A percentile compares a stretch with the other conserved stretches of the same genome.
These are phyloP conservation scores for Glomeris maerens DNA, from an alignment of 1,140 invertebrate genomes.

Conservation along the genomic window DNA sequence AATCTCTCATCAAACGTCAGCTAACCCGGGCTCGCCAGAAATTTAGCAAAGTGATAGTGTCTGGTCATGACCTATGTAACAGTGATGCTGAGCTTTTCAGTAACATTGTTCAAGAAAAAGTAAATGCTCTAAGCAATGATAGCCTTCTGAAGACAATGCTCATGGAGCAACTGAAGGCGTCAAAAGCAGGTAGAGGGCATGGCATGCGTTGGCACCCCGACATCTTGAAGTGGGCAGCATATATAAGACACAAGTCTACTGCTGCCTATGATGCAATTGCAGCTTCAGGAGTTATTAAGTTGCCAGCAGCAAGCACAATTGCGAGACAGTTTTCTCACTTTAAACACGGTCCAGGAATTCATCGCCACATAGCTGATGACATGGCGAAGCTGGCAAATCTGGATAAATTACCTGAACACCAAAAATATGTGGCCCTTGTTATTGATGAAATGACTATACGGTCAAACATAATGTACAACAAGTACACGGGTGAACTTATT, in stretches of 20 bases:
- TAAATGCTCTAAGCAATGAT: not conserved
- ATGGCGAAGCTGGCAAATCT: not conserved
- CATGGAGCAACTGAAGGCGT: not conserved
- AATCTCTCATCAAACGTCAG: too few relatives aligned
- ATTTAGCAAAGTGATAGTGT: too few relatives aligned
- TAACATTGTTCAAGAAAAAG: not conserved
- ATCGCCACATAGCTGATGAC: not conserved
- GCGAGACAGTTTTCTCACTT: not conserved
- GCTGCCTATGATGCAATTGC: not conserved
- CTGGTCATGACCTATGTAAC: not conserved
- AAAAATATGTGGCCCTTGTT: not conserved
- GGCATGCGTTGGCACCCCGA: too few relatives aligned
- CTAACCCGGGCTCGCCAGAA: too few relatives aligned
- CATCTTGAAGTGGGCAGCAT: not conserved
- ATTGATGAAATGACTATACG: not conserved
- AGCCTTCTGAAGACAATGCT: not conserved
- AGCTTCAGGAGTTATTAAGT: not conserved
- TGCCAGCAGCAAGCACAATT: not conserved
- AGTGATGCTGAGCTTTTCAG: not conserved
- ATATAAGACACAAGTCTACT: not conserved
- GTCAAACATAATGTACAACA: not conserved
- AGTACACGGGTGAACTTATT: slow-evolving; percentile 2
- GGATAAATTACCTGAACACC: not conserved
- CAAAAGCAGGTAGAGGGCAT: not conserved
- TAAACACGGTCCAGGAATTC: not conserved